These are phyloP conservation scores for Hyposmocoma kahamanoa DNA, from an alignment of 1,140 invertebrate species.

Conservation along the genomic window DNA sequence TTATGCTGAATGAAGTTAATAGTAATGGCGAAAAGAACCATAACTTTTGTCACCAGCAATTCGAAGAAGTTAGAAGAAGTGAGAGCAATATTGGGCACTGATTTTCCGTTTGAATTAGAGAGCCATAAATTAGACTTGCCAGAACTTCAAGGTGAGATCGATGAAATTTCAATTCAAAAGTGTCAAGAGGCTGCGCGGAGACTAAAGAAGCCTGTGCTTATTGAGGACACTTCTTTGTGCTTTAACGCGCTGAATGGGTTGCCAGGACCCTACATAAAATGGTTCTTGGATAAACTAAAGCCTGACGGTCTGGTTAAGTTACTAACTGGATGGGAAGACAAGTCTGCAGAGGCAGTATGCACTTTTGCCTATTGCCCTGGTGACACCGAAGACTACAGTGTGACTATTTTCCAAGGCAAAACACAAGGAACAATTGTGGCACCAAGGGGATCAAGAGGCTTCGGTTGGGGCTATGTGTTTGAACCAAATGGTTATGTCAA, in stretches of 20 bases:
- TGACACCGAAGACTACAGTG: conserved; percentile 74
- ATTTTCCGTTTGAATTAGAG: conserved; percentile 81
- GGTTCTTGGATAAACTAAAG: conserved; percentile 94
- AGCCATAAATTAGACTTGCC: conserved; percentile 90
- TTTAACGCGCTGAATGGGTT: conserved; percentile 95
- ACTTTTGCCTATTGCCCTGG: conserved; percentile 89
- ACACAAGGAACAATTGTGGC: conserved; percentile 90
- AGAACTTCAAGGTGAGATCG: conserved; percentile 94
- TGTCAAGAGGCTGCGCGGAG: conserved; percentile 85
- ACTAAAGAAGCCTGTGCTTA: conserved; percentile 88
- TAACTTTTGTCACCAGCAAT: conserved; percentile 95
- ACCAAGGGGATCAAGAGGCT: conserved; percentile 88
- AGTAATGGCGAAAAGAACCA: too few species aligned
- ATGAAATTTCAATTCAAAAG: conserved; percentile 90
- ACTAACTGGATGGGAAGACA: conserved; percentile 92
- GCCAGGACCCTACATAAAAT: conserved; percentile 98
- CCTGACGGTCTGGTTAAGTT: conserved; percentile 88
- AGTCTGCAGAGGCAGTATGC: conserved; percentile 93
- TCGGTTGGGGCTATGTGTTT: conserved; percentile 99
- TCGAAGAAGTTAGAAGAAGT: conserved; percentile 95
- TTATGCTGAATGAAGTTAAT: too few species aligned
- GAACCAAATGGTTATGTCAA: conserved; percentile 88
- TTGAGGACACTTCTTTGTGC: conserved; percentile 96
- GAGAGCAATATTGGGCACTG: conserved; percentile 85
- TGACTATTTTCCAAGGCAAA: conserved; percentile 85